Base-by-base conservation (phyloP, 2,113 vertebrate genomes). In the Gymnogyps californianus region DNA sequence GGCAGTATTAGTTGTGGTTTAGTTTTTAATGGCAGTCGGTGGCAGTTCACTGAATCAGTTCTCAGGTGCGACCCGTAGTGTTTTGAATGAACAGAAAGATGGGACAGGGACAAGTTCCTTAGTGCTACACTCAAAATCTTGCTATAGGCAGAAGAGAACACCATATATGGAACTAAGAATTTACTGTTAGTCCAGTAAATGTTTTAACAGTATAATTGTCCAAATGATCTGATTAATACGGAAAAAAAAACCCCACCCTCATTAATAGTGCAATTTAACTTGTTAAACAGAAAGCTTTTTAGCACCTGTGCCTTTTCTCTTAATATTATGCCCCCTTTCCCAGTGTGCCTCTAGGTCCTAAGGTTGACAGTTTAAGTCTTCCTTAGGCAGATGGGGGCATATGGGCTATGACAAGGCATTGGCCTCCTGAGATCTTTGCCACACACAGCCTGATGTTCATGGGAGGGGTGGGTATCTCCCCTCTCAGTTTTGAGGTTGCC, bases 1-100 rank as follows among this genome's bases (percentile, higher is more conserved):
- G 15, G 19, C 20, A 47, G 14, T 31, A 22, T 46, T 58, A 58
- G 13, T 36, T 72, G 16, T 44, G 24, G 19, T 49, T 67, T 87
- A 58, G 29, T 59, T 87, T 75, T 69, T 51, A 46, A 52, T 54
- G 38, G 11, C 25, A 58, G 18, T 52, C 0, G 0, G 42, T 49
- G 38, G 15, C 76, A 75, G 26, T 66, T 62, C 42, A 54, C 29
- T 4, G 1, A 40, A 1, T 16, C 5, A 1, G 40, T 90, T 87
- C 38, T 72, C 25, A 20, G 67, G 8, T 67, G 18, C 0, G 0
- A 66, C 32, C 40, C 15, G 4, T 12, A 42, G 17, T 4, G 22
- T 58, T 40, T 49, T 24, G 24, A 20, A 57, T 69, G 13, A 89
- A 25, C 52, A 62, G 42, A 83, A 66, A 6, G 36, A 28, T n/a